Evolutionary conservation across 2,113 vertebrate genomes (phyloP).

Genomic region (Corythaixoides concolor): DNA sequence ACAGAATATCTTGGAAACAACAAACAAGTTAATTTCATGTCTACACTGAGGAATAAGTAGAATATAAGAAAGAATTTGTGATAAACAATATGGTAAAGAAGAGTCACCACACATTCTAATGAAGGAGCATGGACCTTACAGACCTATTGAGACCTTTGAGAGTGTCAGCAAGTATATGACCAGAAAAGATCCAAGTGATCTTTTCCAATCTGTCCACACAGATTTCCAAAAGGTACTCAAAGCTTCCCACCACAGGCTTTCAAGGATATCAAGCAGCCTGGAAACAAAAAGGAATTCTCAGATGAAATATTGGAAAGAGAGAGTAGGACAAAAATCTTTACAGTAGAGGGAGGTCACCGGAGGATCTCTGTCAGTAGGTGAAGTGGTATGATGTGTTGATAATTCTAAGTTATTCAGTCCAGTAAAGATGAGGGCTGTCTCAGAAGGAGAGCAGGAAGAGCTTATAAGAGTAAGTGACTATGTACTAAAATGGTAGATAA

Average conservation of each 20-base stretch:
- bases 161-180: background rate
- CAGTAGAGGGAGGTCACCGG: background rate
- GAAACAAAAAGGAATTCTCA: background rate
- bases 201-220: accelerated
- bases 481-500: background rate
- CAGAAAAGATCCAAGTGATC: background rate
- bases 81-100: background rate
- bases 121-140: background rate
- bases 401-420: background rate
- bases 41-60: background rate
- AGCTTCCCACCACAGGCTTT: background rate
- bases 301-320: background rate
- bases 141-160: background rate
- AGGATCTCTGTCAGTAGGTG: background rate
- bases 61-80: background rate
- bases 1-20: background rate
- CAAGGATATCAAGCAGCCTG: background rate
- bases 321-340: background rate
- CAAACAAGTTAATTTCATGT: background rate
- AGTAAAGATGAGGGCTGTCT: background rate
- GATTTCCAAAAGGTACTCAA: background rate
- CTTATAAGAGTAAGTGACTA: background rate
- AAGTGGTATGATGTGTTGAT: background rate
- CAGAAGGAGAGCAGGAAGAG: background rate
- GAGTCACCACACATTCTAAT: background rate